Evolutionary conservation across 2,113 vertebrate genomes (phyloP).

Genomic region (chimpanzee (Pan troglodytes)): DNA sequence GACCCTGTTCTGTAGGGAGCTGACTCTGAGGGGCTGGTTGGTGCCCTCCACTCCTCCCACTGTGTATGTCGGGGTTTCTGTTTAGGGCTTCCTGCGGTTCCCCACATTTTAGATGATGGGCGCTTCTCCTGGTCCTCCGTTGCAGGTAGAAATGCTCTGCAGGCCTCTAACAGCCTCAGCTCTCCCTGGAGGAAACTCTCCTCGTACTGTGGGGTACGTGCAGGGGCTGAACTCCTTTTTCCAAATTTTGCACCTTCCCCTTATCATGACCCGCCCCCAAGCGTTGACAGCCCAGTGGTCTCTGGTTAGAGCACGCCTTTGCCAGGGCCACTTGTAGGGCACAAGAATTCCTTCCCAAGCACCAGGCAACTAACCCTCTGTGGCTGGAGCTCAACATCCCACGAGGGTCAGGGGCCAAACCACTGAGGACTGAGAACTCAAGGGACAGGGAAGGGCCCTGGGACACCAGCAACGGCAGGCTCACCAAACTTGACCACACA

Average conservation of each 20-base stretch:
- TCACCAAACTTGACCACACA: not conserved
- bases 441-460: fast-evolving
- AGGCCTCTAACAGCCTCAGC: not conserved
- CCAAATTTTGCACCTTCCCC: not conserved
- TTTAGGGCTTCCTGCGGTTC: not conserved
- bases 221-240: not conserved
- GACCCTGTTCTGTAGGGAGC: not conserved
- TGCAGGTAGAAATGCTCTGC: not conserved
- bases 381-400: not conserved
- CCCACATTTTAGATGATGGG: not conserved
- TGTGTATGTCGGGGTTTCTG: not conserved
- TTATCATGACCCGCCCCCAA: not conserved
- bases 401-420: not conserved
- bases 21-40: not conserved
- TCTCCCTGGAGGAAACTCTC: not conserved
- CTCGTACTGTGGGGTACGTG: fast-evolving
- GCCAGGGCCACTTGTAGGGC: not conserved
- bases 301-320: not conserved
- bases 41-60: not conserved
- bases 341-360: not conserved
- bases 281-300: not conserved
- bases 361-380: not conserved
- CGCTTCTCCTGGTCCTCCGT: not conserved
- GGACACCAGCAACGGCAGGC: not conserved
- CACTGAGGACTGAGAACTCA: not conserved